Conservation (phyloP, 2,888 invertebrate species). For the Blastobasis adustella region DNA sequence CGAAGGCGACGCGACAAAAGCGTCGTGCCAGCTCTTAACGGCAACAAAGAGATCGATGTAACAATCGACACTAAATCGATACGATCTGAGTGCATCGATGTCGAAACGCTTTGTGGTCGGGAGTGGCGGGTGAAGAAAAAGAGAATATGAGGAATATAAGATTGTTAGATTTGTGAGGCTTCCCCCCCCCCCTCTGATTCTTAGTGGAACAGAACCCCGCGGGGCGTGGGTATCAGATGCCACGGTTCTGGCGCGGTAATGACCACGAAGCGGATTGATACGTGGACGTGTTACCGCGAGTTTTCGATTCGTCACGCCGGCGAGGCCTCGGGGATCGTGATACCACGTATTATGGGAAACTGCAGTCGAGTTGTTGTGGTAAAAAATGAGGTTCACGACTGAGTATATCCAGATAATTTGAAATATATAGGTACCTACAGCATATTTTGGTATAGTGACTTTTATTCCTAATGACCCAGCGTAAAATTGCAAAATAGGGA, state of each 20-base stretch:
- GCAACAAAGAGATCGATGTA: neutral
- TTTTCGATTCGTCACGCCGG: slow-evolving; percentile 47
- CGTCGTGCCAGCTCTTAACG: neutral
- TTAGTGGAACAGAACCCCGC: too few relatives aligned
- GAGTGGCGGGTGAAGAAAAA: slow-evolving; percentile 2
- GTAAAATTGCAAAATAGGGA: too few relatives aligned
- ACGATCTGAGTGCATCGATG: slow-evolving; percentile 12
- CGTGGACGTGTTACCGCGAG: slow-evolving; percentile 41
- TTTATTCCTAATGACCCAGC: too few relatives aligned
- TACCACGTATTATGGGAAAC: slow-evolving; percentile 5
- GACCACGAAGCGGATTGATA: slow-evolving; percentile 30
- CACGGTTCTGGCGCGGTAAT: neutral
- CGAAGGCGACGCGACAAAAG: neutral
- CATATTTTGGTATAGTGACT: too few relatives aligned
- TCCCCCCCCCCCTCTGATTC: too few relatives aligned
- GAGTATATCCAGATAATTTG: too few relatives aligned
- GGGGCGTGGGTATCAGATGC: too few relatives aligned
- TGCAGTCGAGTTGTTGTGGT: too few relatives aligned
- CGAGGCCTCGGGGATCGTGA: slow-evolving; percentile 16
- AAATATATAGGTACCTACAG: too few relatives aligned
- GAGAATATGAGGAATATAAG: neutral
- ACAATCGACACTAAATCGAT: neutral
- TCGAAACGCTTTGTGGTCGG: slow-evolving; percentile 13
- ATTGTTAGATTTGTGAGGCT: too few relatives aligned
- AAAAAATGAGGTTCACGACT: too few relatives aligned